Percentiles rank a stretch among this genome's conserved stretches.
phyloP scores from a whole-genome alignment of 2,797 vertebrate species.

The Pangasius sanitwongsei region DNA sequence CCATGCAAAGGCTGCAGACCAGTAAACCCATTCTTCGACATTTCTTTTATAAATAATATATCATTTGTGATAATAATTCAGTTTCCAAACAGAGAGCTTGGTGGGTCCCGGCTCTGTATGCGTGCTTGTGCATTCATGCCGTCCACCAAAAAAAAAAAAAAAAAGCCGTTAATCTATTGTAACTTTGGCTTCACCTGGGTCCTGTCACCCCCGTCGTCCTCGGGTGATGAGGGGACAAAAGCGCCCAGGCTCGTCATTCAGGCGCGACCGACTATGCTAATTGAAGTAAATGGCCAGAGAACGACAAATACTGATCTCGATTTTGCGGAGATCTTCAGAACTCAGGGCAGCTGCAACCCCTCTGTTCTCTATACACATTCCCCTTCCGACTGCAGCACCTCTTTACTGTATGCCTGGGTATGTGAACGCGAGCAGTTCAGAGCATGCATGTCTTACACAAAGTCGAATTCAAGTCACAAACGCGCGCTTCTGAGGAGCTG shows the following conservation, averaged over 20 bases:
- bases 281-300: slow-evolving; percentile 69
- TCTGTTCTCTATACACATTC: slow-evolving; percentile 47
- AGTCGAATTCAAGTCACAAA: neutral
- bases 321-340: slow-evolving; percentile 82
- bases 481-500: slow-evolving; percentile 56
- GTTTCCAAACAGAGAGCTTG: slow-evolving; percentile 15
- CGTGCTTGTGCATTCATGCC: slow-evolving; percentile 67
- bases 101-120: slow-evolving; percentile 15
- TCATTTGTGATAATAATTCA: slow-evolving; percentile 9
- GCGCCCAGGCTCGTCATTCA: slow-evolving; percentile 80
- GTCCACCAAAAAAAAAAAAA: slow-evolving; percentile 39
- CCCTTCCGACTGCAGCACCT: slow-evolving; percentile 24
- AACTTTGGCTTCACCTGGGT: slow-evolving; percentile 81
- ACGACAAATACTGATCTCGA: slow-evolving; percentile 77
- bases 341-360: slow-evolving; percentile 78
- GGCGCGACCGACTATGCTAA: slow-evolving; percentile 87
- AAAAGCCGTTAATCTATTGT: slow-evolving; percentile 64
- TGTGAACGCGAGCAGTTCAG: slow-evolving; percentile 10
- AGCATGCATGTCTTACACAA: slow-evolving; percentile 1
- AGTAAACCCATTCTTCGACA: neutral
- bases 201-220: slow-evolving; percentile 81
- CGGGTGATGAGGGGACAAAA: slow-evolving; percentile 82
- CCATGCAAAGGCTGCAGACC: slow-evolving; percentile 1
- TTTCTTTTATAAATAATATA: slow-evolving; percentile 14
- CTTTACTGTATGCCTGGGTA: slow-evolving; percentile 16